Base-by-base conservation (phyloP, 1,140 invertebrate genomes). In the Acromyrmex echinatior region DNA sequence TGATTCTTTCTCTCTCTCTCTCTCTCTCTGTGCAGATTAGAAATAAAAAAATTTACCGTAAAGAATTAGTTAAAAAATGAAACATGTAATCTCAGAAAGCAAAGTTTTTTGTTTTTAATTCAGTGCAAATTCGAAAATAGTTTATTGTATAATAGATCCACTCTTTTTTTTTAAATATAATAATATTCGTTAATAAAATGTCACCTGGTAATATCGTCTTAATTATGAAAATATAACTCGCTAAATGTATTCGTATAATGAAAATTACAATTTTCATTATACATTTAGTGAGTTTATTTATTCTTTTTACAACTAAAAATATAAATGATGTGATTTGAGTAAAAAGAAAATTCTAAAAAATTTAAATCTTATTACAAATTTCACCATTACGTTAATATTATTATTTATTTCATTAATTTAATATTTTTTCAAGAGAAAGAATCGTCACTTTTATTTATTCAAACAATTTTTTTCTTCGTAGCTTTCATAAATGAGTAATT, bases 401-500 rank as follows among this genome's bases (percentile, higher is more conserved):
- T 56, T 35, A 31, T 35, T 31, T 7, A 31, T 31, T 45, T 4
- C 9, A 28, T 65, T 65, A 49, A 62, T 25, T 76, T 3, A 6
- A 58, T 14, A 60, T 39, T 62, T 62, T 5, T 39, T 28, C 39
- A 45, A 60, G 0, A 16, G 49, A 51, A 16, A 60, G 16, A 31
- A 35, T 21, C 1, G 18, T 18, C 12, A 39, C 18, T 77, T 25
- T 39, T 25, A 58, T 60, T 77, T 16, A 14, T 31, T 14, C 10
- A 31, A 31, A 18, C 2, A 7, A 35, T 21, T 49, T 6, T 0
- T 31, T 65, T 49, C 1, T 31, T 65, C 6, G 0, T 25, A 2
- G 16, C 5, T 77, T 7, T 62, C 16, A 31, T 16, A 77, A 16
- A 68, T 60, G 21, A 39, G 7, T 39, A 7, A 82, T 87, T 65